These are phyloP conservation scores for Microcebus ravelobensis DNA, from an alignment of 2,113 vertebrate species.

Conservation along the genomic window DNA sequence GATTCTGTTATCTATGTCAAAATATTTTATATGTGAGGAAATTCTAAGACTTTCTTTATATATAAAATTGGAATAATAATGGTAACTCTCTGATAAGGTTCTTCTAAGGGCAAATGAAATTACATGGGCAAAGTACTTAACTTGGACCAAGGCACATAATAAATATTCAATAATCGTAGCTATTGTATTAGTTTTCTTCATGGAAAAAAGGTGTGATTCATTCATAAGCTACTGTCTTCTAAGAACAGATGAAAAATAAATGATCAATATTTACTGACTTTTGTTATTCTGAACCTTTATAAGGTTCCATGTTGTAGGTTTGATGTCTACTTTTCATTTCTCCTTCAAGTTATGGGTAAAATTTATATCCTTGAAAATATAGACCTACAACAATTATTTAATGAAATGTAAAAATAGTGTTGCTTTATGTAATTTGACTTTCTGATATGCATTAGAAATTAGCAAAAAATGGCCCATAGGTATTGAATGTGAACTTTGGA, in stretches of 20 bases:
- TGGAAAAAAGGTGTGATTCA: neutral
- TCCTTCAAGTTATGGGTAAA: conserved; percentile 32
- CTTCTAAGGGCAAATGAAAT: neutral
- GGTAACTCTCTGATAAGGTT: neutral
- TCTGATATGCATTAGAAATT: neutral
- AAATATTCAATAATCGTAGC: neutral
- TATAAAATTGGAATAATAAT: neutral
- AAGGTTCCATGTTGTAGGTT: neutral
- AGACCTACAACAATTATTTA: neutral
- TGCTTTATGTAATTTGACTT: neutral
- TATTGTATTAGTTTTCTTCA: conserved; percentile 27
- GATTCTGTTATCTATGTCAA: neutral
- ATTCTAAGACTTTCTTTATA: neutral
- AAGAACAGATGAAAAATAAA: neutral
- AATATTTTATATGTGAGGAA: neutral
- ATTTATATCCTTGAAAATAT: neutral
- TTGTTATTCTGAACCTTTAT: neutral
- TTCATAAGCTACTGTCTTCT: neutral
- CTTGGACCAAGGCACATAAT: neutral
- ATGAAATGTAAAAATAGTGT: neutral
- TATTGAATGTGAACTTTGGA: neutral
- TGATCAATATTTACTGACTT: neutral
- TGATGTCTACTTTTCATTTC: neutral
- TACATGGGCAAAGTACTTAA: neutral
- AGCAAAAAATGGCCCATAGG: neutral